phyloP scores from a whole-genome alignment of 2,888 invertebrate species.

The Drosophila neonasuta region DNA sequence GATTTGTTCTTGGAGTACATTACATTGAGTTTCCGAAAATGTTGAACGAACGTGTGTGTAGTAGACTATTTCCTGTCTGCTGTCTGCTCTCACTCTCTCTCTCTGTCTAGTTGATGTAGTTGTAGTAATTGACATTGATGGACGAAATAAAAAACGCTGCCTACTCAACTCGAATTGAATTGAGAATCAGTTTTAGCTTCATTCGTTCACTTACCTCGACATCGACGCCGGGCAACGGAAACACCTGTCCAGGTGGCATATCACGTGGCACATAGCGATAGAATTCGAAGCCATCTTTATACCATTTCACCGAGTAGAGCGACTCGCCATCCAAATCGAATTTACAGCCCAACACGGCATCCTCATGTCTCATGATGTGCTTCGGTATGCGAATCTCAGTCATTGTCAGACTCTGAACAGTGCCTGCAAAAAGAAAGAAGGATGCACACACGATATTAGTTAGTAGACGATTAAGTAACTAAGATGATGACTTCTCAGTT shows the following conservation, averaged over 20 bases:
- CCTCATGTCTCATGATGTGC: constrained; percentile 90
- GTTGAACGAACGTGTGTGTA: constrained; percentile 22
- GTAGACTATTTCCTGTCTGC: constrained; percentile 23
- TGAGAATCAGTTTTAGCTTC: constrained; percentile 22
- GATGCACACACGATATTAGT: constrained; percentile 15
- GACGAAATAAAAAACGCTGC: constrained; percentile 8
- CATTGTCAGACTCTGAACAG: constrained; percentile 85
- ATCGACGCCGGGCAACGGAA: constrained; percentile 90
- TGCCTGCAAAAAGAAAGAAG: constrained; percentile 72
- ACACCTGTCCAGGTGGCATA: constrained; percentile 90
- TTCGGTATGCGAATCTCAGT: constrained; percentile 91
- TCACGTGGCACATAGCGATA: constrained; percentile 93
- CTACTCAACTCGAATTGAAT: constrained; percentile 29
- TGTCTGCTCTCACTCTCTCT: constrained; percentile 25
- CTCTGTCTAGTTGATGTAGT: too few species aligned
- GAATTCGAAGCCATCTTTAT: constrained; percentile 94
- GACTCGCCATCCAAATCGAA: constrained; percentile 92
- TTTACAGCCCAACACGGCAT: constrained; percentile 90
- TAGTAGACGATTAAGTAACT: constrained; percentile 41
- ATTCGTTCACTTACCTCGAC: constrained; percentile 88
- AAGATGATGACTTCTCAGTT: constrained; percentile 12
- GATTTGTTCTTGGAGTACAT: constrained; percentile 61
- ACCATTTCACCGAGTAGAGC: constrained; percentile 95
- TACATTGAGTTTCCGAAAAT: constrained; percentile 33
- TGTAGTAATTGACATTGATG: constrained; percentile 41